Base-by-base conservation (phyloP, 2,888 invertebrate genomes). In the Abscondita cerata region DNA sequence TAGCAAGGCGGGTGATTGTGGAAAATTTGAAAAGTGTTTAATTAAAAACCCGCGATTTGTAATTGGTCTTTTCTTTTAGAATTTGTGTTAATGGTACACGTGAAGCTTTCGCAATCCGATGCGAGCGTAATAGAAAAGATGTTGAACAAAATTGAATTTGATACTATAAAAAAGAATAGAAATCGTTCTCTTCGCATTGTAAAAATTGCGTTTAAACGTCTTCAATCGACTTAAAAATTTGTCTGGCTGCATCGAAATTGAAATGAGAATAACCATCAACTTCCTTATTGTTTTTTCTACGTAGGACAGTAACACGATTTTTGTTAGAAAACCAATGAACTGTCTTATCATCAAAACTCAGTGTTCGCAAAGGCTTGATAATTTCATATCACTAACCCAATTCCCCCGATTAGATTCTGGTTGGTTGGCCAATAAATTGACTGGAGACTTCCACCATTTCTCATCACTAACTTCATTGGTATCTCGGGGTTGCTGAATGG, bases 391-490 rank as follows among this genome's bases (percentile, higher is more conserved):
- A 77, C 78, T 79, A 80, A 79, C 79, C 75, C 78, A 78, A 80
- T 79, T 79, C 78, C 75, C 76, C 74, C 79, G 78, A 80, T 80
- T 80, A 79, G 79, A 80, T 80, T 80, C 78, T 75, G 77, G 76
- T 75, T 79, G 78, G 78, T 76, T 78, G 77, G 79, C 77, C 80
- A 76, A 79, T 79, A 80, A 80, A 80, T 80, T 79, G 79, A 79
- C 76, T 78, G 73, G 76, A 79, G 78, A 78, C 76, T 77, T 75
- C 73, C 73, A 74, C 77, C 76, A 78, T 79, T 79, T 77, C 78
- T 78, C 78, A 78, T 78, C 76, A 74, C 76, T 78, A 78, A 79
- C 77, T 78, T 77, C 77, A 78, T 79, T 78, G 78, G 74, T 71
- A 75, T 78, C 76, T 75, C 73, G 74, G 71, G 72, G 72, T 70